Evolutionary conservation across 2,888 invertebrate genomes (phyloP).

Genomic region (Caenorhabditis becei): DNA sequence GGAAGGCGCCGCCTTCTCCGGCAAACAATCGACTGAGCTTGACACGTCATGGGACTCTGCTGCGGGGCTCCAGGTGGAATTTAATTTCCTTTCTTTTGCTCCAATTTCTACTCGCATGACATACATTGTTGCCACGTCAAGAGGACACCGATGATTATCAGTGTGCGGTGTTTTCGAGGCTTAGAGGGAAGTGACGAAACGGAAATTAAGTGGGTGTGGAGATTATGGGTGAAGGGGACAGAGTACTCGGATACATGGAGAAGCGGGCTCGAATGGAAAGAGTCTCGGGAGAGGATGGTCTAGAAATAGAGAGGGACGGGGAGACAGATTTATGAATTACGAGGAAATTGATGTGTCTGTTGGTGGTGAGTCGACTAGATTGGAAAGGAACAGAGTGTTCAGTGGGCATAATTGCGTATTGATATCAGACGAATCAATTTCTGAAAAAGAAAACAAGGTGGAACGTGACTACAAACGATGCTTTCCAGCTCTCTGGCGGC

Average conservation of each 20-base stretch:
- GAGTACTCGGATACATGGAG: not conserved
- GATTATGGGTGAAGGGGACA: not conserved
- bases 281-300: no score
- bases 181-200: not conserved
- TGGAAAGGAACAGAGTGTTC: not conserved
- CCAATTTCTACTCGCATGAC: slow-evolving; percentile 17
- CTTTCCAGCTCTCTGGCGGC: not conserved
- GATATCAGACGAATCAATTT: not conserved
- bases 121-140: slow-evolving; percentile 9
- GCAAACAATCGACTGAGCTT: not conserved
- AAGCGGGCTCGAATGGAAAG: no score
- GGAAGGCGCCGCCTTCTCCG: not conserved
- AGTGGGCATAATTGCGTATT: not conserved
- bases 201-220: not conserved
- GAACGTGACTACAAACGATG: no score
- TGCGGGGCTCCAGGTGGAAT: slow-evolving; percentile 28
- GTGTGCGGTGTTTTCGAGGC: not conserved
- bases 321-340: not conserved
- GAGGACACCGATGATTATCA: slow-evolving; percentile 5
- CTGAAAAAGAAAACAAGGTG: not conserved
- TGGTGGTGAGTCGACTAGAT: not conserved
- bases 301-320: no score
- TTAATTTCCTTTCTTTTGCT: slow-evolving; percentile 26
- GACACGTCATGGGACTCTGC: slow-evolving; percentile 21
- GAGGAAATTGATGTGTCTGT: not conserved